Conservation (phyloP, 2,888 invertebrate species). For the Agapostemon virescens region DNA sequence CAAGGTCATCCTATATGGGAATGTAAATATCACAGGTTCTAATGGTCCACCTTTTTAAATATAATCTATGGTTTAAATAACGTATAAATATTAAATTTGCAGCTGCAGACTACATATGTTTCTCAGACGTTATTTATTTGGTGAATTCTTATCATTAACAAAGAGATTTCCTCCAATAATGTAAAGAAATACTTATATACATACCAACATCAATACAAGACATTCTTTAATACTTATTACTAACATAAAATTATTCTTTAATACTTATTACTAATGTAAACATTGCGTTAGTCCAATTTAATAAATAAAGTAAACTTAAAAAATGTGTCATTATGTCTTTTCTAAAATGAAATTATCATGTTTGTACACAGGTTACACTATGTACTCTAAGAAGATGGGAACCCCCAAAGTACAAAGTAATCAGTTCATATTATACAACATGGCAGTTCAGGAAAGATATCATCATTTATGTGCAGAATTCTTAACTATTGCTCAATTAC, state of each 20-base stretch:
- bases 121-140: neutral
- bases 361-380: neutral
- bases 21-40: neutral
- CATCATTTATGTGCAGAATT: constrained; percentile 39
- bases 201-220: constrained; percentile 8
- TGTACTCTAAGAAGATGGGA: constrained; percentile 25
- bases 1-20: neutral
- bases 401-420: neutral
- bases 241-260: neutral
- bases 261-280: neutral
- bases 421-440: neutral
- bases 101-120: neutral
- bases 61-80: neutral
- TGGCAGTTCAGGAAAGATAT: constrained; percentile 10
- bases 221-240: neutral
- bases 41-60: neutral
- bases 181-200: neutral
- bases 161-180: no score
- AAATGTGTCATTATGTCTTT: neutral
- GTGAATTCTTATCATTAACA: neutral
- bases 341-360: neutral
- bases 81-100: neutral
- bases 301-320: neutral
- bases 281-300: neutral
- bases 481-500: constrained; percentile 22